Evolutionary conservation across 2,888 invertebrate genomes (phyloP).

Genomic region (Helobdella robusta): DNA sequence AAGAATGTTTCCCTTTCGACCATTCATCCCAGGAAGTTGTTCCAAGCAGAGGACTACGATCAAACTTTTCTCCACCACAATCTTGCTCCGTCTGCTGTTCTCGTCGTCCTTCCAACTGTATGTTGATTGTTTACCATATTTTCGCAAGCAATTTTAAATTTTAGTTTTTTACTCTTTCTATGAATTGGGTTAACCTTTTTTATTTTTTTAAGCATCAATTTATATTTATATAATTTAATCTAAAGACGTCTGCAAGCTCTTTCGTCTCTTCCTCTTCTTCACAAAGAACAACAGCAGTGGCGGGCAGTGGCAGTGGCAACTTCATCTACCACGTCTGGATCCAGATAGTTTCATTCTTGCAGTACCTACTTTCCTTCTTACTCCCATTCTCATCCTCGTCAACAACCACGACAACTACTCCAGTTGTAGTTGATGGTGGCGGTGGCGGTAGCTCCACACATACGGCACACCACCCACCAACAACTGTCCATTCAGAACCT

Average conservation of each 20-base stretch:
- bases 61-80: constrained; percentile 59
- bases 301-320: too few species aligned
- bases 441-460: too few species aligned
- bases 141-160: constrained; percentile 12
- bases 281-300: too few species aligned
- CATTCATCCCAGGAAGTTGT: constrained; percentile 44
- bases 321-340: too few species aligned
- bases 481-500: not conserved
- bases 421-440: too few species aligned
- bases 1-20: constrained; percentile 68
- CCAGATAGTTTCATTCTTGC: not conserved
- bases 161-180: not conserved
- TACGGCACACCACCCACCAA: constrained; percentile 4
- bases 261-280: too few species aligned
- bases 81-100: constrained; percentile 66
- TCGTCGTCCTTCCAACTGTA: constrained; percentile 62
- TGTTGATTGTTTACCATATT: constrained; percentile 34
- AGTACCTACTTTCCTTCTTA: constrained; percentile 4
- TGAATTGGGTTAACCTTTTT: not conserved
- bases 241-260: too few species aligned
- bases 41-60: constrained; percentile 50
- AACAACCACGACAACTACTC: too few species aligned
- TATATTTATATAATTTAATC: too few species aligned
- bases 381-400: constrained; percentile 7
- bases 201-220: too few species aligned